Evolutionary conservation across 2,888 invertebrate species (phyloP).

Genomic region (Chironomus riparius): DNA sequence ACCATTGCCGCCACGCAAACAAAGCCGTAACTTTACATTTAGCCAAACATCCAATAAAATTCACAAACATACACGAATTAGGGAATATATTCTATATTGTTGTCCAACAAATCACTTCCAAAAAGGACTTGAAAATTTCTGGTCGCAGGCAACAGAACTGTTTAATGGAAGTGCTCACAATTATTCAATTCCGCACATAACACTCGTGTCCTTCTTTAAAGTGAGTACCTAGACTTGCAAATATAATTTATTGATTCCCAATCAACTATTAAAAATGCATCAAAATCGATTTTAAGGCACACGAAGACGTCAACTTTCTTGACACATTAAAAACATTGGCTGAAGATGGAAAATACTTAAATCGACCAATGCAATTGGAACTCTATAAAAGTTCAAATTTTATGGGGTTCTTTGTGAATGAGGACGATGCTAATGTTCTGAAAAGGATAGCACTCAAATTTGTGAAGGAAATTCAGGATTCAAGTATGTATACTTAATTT

Average conservation of each 20-base stretch:
- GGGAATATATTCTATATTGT: constrained; percentile 17
- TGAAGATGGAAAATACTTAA: constrained; percentile 55
- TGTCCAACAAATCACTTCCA: constrained; percentile 63
- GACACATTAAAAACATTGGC: constrained; percentile 67
- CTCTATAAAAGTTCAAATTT: constrained; percentile 80
- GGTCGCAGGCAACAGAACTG: constrained; percentile 62
- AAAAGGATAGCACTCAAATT: constrained; percentile 70
- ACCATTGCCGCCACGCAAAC: neutral
- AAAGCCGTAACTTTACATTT: constrained; percentile 10
- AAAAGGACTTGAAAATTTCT: constrained; percentile 57
- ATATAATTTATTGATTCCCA: neutral
- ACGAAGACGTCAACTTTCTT: constrained; percentile 46
- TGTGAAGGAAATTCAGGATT: constrained; percentile 67
- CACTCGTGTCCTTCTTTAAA: constrained; percentile 81
- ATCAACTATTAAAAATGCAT: neutral
- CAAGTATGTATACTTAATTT: constrained; percentile 49
- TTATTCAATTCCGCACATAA: constrained; percentile 75
- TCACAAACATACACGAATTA: constrained; percentile 5
- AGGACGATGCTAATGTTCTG: constrained; percentile 70
- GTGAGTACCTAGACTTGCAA: constrained; percentile 41
- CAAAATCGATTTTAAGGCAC: neutral
- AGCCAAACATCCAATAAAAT: neutral
- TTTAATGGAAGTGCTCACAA: constrained; percentile 72
- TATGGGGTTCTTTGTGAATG: constrained; percentile 81
- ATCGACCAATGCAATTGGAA: constrained; percentile 61